Conservation (phyloP, 2,797 vertebrate genomes). For the Acipenser oxyrinchus region DNA sequence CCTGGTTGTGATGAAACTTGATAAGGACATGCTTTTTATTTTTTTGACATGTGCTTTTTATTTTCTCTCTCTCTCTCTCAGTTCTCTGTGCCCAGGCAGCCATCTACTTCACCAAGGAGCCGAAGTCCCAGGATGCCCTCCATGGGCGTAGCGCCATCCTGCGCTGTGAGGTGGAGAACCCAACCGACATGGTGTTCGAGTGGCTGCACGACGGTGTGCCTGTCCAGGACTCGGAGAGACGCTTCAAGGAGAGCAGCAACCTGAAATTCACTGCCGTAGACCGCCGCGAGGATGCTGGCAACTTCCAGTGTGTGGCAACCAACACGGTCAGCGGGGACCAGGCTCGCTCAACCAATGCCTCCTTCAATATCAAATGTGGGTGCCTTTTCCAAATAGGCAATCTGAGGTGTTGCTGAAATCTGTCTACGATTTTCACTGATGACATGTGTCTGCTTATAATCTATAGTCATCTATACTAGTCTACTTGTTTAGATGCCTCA, state of each 20-base stretch:
- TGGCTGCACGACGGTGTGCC: conserved; percentile 73
- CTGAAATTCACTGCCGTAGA: conserved; percentile 82
- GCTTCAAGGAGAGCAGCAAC: conserved; percentile 81
- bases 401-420: too few species aligned
- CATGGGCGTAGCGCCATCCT: conserved; percentile 91
- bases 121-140: conserved; percentile 89
- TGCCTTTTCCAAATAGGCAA: background rate
- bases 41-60: too few species aligned
- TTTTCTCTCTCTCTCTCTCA: conserved; percentile 27
- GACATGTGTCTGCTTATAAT: too few species aligned
- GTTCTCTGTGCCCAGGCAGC: conserved; percentile 53
- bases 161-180: conserved; percentile 81
- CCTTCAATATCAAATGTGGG: conserved; percentile 98
- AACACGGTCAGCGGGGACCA: conserved; percentile 54
- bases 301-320: conserved; percentile 74
- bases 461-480: too few species aligned
- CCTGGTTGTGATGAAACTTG: too few species aligned
- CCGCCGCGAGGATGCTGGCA: conserved; percentile 69
- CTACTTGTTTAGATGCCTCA: too few species aligned
- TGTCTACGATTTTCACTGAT: too few species aligned
- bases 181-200: conserved; percentile 43
- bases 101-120: conserved; percentile 85
- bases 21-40: too few species aligned
- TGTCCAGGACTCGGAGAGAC: conserved; percentile 61
- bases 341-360: conserved; percentile 67